These are phyloP conservation scores for Nixonia krombeini DNA, from an alignment of 1,140 invertebrate species.

Conservation along the genomic window DNA sequence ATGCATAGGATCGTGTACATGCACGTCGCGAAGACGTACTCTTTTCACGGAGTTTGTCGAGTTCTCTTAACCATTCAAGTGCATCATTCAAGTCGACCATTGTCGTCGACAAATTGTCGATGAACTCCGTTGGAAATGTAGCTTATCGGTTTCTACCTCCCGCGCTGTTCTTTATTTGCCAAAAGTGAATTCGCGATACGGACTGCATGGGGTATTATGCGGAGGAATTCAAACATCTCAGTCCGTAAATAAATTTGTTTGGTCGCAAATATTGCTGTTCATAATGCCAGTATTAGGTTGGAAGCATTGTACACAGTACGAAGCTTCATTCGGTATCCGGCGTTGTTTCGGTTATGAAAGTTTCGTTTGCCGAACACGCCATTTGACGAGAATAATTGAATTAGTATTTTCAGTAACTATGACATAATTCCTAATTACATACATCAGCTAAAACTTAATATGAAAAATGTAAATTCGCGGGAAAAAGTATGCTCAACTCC, in stretches of 20 bases:
- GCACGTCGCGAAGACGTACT: slow-evolving; percentile 22
- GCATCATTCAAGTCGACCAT: slow-evolving; percentile 38
- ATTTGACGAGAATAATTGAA: too few species aligned
- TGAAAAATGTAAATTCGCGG: too few species aligned
- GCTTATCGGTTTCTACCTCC: slow-evolving; percentile 39
- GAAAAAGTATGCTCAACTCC: too few species aligned
- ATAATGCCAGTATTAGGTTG: not conserved
- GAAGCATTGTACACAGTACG: not conserved
- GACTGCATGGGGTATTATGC: slow-evolving; percentile 21
- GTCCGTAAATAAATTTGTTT: slow-evolving; percentile 29
- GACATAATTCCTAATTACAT: too few species aligned
- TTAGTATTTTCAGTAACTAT: too few species aligned
- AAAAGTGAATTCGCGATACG: slow-evolving; percentile 40
- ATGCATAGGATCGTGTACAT: not conserved
- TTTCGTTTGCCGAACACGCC: too few species aligned
- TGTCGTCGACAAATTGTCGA: slow-evolving; percentile 46
- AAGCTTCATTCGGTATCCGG: not conserved
- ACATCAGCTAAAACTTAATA: too few species aligned
- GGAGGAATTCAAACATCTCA: slow-evolving; percentile 19
- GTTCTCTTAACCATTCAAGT: slow-evolving; percentile 40
- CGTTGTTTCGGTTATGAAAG: not conserved
- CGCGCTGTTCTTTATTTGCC: slow-evolving; percentile 33
- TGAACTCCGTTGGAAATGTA: slow-evolving; percentile 35
- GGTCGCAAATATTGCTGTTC: slow-evolving; percentile 8
- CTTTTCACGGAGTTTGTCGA: slow-evolving; percentile 38